Conservation (phyloP, 2,888 invertebrate genomes). For the Habrosyne pyritoides region DNA sequence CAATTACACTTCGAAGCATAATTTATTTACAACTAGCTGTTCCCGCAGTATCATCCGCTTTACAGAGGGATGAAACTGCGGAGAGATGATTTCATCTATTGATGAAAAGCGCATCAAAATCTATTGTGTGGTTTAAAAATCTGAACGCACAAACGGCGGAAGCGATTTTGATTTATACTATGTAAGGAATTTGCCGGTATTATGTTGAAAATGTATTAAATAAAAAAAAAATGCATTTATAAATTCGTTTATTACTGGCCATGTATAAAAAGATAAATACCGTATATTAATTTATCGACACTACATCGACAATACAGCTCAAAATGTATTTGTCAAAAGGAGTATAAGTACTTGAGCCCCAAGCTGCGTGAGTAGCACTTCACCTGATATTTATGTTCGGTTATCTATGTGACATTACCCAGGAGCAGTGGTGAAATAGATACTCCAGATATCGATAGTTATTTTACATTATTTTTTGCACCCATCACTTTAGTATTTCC, state of each 20-base stretch:
- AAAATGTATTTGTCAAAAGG: constrained; percentile 48
- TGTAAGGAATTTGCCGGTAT: no score
- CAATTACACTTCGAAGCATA: no score
- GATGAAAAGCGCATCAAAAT: no score
- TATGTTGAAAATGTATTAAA: no score
- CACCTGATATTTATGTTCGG: constrained; percentile 67
- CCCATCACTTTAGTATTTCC: neutral
- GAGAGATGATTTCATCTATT: no score
- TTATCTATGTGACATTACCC: constrained; percentile 69
- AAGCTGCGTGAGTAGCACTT: constrained; percentile 61
- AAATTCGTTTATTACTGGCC: neutral
- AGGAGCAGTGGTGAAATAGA: constrained; percentile 72
- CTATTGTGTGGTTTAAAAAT: no score
- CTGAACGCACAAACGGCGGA: no score
- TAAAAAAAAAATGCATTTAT: no score
- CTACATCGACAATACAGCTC: constrained; percentile 18
- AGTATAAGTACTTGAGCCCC: constrained; percentile 48
- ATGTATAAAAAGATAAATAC: constrained; percentile 19
- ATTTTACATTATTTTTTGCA: constrained; percentile 5
- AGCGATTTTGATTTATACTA: no score
- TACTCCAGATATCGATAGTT: constrained; percentile 49
- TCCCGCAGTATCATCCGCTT: no score
- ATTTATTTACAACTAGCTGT: no score
- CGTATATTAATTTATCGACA: constrained; percentile 13
- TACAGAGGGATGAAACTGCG: no score